Evolutionary conservation across 1,140 invertebrate genomes (phyloP), one percentile per base, ranked within the genome.

Genomic region (Bombus huntii): DNA sequence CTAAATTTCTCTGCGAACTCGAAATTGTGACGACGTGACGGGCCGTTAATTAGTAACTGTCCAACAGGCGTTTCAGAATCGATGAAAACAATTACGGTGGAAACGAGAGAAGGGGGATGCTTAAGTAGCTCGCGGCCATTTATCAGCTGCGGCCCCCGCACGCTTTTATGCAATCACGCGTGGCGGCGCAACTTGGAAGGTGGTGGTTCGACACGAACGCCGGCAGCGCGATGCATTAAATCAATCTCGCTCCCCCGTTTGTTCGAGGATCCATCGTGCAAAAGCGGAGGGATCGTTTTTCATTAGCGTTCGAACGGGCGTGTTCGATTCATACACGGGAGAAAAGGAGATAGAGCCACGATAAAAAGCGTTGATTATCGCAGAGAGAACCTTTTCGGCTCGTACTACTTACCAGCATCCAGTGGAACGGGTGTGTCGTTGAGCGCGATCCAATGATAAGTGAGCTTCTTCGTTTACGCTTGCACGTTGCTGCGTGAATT

Each of bases 201-300:
- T 22, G 37, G 70, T 44, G 47, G 47, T 73, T 62, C 68, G 44
- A 71, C 66, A 57, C 66, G 47, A 65, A 75, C 70, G 71, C 72
- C 72, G 57, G 31, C 47, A 86, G 37, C 57, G 57, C 39, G 73
- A 10, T 77, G 73, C 73, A 88, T 88, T 82, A 86, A 88, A 86
- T 86, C 84, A 88, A 86, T 73, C 44, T 66, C 39, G 44, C n/a
- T 47, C 6, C 18, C 57, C 53, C 74, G 68, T 12, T 39, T n/a
- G 31, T 13, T 22, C 25, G 77, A 79, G 65, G 65, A 78, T 70
- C 57, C 83, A 57, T 44, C 25, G 22, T 22, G 37, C 42, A 31
- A 59, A 34, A 28, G 62, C 22, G 31, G 53, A 31, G 42, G 53
- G 71, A 88, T 82, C 84, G 78, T 88, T 88, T 88, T 88, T 88